These are phyloP conservation scores for Agrotis exclamationis DNA, from an alignment of 2,888 invertebrate species.

Conservation along the genomic window DNA sequence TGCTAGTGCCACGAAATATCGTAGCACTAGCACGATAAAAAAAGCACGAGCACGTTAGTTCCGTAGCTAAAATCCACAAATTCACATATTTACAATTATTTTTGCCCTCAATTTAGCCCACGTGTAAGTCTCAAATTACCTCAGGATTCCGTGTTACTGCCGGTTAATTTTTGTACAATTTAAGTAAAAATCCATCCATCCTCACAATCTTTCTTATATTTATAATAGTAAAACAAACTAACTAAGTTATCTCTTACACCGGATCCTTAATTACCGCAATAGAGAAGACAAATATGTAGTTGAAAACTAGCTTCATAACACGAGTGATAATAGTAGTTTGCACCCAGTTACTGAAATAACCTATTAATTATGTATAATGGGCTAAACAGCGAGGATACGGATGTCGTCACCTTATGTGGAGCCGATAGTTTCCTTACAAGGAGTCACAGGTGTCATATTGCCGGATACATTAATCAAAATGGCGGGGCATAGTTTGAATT, in stretches of 20 bases:
- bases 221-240: too few relatives aligned
- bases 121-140: too few relatives aligned
- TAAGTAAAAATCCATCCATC: too few relatives aligned
- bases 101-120: too few relatives aligned
- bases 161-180: too few relatives aligned
- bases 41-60: too few relatives aligned
- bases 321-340: conserved; percentile 29
- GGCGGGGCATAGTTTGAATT: conserved; percentile 59
- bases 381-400: conserved; percentile 39
- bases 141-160: too few relatives aligned
- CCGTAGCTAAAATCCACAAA: too few relatives aligned
- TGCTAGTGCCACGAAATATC: too few relatives aligned
- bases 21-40: too few relatives aligned
- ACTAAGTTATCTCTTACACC: neutral
- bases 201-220: neutral
- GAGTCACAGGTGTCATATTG: conserved; percentile 70
- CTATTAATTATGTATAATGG: conserved; percentile 41
- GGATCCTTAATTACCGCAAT: neutral
- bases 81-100: too few relatives aligned
- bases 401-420: conserved; percentile 59
- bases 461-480: conserved; percentile 75
- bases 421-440: conserved; percentile 67
- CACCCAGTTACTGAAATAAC: conserved; percentile 25
- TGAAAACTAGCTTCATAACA: conserved; percentile 24
- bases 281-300: neutral